Evolutionary conservation across 1,140 invertebrate genomes (phyloP), one percentile per base, ranked within the genome.

Genomic region (Trypoxylus dichotomus): DNA sequence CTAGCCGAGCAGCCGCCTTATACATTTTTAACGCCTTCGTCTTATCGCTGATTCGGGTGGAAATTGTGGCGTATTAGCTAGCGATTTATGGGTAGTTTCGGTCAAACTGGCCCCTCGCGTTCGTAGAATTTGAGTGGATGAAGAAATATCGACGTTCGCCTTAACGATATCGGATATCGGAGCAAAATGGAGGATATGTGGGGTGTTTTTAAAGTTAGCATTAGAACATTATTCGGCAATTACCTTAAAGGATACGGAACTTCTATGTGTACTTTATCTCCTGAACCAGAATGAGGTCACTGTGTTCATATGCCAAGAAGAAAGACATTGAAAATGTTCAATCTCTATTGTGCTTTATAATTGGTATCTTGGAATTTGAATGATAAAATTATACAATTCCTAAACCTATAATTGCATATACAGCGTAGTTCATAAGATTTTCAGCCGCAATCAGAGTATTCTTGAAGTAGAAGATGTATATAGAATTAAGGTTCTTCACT

Each of bases 1-100:
- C 68, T 27, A n/a, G 29, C 72, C 37, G 72, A 10, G 47, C 15
- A 54, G 47, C 47, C 43, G 2, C 10, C 47, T 54, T 54, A 54
- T 54, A 54, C 47, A 54, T 54, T 54, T 54, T 54, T 54, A 54
- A 54, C 47, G 47, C 19, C 19, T 19, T 19, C 47, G 47, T n/a
- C 47, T 54, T 54, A 54, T 54, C 47, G 47, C 47, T 54, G 47
- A 54, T 54, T 54, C 47, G 47, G 47, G 19, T 54, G n/a, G 47
- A 54, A 54, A 54, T n/a, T 54, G 47, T 54, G 47, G 47, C 47
- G 47, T 54, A 54, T 54, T 54, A 54, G 47, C 5, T 54, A n/a
- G 47, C 47, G 19, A 54, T 54, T 54, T 54, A 54, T 54, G 19
- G 47, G 15, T 15, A 15, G 15, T n/a, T 54, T 54, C 47, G 19